Evolutionary conservation across 2,888 invertebrate genomes (phyloP).

Genomic region (Celastrina argiolus): DNA sequence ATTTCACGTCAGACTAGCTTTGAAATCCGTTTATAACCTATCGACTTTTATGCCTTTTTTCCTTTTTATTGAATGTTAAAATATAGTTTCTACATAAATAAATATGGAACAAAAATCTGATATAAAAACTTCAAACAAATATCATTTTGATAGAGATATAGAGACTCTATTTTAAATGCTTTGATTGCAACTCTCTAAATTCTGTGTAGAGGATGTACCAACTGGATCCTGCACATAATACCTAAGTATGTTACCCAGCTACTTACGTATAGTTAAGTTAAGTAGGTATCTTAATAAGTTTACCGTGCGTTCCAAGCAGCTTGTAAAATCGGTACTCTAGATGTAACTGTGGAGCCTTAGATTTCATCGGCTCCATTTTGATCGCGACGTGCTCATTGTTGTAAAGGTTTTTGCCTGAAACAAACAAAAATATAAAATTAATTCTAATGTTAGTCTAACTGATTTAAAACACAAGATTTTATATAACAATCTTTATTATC

Average conservation of each 20-base stretch:
- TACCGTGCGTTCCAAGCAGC: conserved; percentile 98
- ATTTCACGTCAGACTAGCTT: not conserved
- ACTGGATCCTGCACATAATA: not conserved
- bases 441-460: not conserved
- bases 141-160: no score
- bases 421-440: conserved; percentile 3
- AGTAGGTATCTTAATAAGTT: conserved; percentile 50
- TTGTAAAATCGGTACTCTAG: conserved; percentile 99
- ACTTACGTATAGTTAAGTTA: not conserved
- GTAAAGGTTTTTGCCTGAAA: conserved; percentile 98
- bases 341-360: conserved; percentile 99
- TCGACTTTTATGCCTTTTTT: not conserved
- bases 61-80: no score
- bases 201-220: no score
- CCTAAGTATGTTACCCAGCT: not conserved
- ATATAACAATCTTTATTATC: no score
- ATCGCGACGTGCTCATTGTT: conserved; percentile 99
- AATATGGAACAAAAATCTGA: no score
- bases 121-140: no score
- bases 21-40: not conserved
- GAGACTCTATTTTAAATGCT: no score
- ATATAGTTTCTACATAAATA: no score
- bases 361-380: conserved; percentile 99
- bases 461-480: no score
- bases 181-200: no score